Conservation (phyloP, 1,140 invertebrate genomes). For the Akabosia matsudoensis region DNA sequence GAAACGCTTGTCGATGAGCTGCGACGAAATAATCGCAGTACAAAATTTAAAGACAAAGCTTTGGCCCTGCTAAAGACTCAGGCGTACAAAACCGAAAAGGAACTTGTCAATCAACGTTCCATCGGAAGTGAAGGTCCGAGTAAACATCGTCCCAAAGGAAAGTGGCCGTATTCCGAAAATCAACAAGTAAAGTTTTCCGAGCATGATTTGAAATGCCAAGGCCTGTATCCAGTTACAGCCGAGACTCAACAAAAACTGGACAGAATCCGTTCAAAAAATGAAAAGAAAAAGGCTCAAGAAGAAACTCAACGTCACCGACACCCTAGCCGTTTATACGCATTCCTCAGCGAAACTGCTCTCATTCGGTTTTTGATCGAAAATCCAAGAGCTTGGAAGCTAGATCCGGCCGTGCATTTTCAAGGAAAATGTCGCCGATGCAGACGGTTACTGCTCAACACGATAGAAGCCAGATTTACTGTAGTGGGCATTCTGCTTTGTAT, state of each 20-base stretch:
- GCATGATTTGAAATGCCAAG: not conserved
- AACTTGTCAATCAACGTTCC: not conserved
- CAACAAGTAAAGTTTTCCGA: not conserved
- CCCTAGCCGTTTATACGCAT: not conserved
- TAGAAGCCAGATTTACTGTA: not conserved
- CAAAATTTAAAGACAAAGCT: not conserved
- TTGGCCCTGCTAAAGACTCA: not conserved
- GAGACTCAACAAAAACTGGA: conserved; percentile 8
- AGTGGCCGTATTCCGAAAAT: not conserved
- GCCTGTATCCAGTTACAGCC: not conserved
- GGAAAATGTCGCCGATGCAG: not conserved
- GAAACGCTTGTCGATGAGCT: not conserved
- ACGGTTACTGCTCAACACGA: not conserved
- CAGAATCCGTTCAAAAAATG: not conserved
- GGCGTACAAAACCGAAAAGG: not conserved
- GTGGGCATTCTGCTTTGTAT: not conserved
- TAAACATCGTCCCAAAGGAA: not conserved
- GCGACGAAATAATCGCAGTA: no score
- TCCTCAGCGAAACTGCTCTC: not conserved
- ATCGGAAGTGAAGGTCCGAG: not conserved
- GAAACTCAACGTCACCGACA: not conserved
- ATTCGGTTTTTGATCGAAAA: not conserved
- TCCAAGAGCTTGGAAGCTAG: not conserved
- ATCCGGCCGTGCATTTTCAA: not conserved
- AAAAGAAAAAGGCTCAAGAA: not conserved